Percentiles rank a stretch among this genome's conserved stretches.
Conservation (phyloP, 2,797 vertebrate genomes). For the Takifugu ocellatus region DNA sequence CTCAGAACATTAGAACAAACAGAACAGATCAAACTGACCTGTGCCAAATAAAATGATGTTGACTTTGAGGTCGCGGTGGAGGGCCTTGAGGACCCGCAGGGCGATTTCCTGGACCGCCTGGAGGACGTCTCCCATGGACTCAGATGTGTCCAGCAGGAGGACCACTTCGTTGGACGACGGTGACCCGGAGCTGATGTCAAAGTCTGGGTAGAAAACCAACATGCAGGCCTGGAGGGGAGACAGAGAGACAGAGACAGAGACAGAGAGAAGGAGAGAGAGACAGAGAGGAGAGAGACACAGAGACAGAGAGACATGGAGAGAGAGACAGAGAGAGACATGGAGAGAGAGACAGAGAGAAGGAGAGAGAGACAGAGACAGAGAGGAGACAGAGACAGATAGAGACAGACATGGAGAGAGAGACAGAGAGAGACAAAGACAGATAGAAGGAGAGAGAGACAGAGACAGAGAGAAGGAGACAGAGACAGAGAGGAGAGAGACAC, state of each 20-base stretch:
- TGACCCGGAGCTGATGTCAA: constrained; percentile 36
- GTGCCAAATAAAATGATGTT: constrained; percentile 82
- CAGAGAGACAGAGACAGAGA: background rate
- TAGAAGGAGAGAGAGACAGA: too few species aligned
- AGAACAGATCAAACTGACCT: constrained; percentile 44
- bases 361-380: too few species aligned
- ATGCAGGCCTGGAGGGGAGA: constrained; percentile 78
- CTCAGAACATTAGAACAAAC: background rate
- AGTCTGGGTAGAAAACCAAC: constrained; percentile 86
- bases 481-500: too few species aligned
- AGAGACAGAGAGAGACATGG: background rate
- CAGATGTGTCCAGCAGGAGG: constrained; percentile 81
- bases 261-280: too few species aligned
- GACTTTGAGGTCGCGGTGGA: constrained; percentile 56
- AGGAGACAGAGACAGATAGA: background rate
- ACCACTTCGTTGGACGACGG: constrained; percentile 63
- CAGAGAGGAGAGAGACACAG: too few species aligned
- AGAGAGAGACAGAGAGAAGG: background rate
- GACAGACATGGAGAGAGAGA: too few species aligned
- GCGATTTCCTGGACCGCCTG: constrained; percentile 73
- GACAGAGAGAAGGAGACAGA: background rate
- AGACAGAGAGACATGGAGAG: background rate
- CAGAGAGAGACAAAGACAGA: background rate
- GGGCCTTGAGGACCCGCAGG: constrained; percentile 62
- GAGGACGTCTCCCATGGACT: constrained; percentile 80